A percentile compares a stretch with the other conserved stretches of the same genome.
phyloP scores from a whole-genome alignment of 2,888 invertebrate species.

The Drosophila nr. perissopoda region DNA sequence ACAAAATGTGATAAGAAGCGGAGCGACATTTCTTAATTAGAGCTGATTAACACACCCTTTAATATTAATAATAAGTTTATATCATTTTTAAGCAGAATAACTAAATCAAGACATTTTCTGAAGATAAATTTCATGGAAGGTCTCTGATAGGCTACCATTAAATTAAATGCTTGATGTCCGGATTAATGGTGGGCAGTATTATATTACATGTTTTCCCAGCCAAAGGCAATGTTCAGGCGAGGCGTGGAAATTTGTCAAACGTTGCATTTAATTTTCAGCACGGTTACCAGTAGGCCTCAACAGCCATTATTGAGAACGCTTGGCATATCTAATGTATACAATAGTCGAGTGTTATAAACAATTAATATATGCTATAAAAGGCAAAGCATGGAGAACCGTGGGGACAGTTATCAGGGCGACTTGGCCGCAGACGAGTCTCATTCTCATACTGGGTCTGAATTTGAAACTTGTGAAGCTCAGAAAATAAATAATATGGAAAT shows the following conservation, averaged over 20 bases:
- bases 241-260: background rate
- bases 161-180: background rate
- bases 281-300: background rate
- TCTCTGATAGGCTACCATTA: background rate
- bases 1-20: background rate
- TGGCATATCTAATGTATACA: conserved; percentile 16
- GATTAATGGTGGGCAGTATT: background rate
- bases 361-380: conserved; percentile 44
- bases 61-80: background rate
- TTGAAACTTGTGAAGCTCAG: conserved; percentile 1
- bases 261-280: conserved; percentile 19
- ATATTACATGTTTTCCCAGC: background rate
- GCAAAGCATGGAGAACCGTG: conserved; percentile 4
- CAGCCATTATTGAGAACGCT: background rate
- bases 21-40: background rate
- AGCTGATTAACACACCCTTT: background rate
- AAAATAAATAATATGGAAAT: conserved; percentile 11
- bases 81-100: background rate
- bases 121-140: background rate
- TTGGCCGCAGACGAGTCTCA: conserved; percentile 45
- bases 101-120: background rate
- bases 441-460: conserved; percentile 10
- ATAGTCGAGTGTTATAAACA: conserved; percentile 49
- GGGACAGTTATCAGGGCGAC: conserved; percentile 52
- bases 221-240: background rate